A percentile compares a stretch with the other conserved stretches of the same genome.
Evolutionary conservation across 2,113 vertebrate species (phyloP).

Genomic region (Dendropsophus ebraccatus): DNA sequence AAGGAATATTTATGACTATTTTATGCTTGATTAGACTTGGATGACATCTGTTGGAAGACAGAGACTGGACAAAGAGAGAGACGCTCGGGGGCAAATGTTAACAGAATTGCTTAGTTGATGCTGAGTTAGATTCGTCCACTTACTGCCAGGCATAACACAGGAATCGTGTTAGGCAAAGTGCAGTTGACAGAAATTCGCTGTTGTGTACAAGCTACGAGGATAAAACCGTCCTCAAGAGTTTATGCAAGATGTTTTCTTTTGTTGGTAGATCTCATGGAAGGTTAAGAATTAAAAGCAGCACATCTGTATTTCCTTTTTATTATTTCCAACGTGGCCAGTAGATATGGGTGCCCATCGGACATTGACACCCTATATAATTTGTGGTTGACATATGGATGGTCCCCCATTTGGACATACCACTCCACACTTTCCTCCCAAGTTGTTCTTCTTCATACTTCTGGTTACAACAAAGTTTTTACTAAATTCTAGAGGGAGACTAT

Average conservation of each 20-base stretch:
- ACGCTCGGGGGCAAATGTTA: conserved; percentile 88
- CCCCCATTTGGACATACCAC: no score
- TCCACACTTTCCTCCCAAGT: no score
- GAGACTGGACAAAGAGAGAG: conserved; percentile 90
- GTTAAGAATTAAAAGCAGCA: background rate
- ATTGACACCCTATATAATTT: background rate
- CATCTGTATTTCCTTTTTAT: background rate
- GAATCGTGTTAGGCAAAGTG: conserved; percentile 75
- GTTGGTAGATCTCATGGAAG: background rate
- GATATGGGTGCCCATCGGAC: background rate
- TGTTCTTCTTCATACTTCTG: no score
- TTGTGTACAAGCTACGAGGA: conserved; percentile 66
- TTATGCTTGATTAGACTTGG: conserved; percentile 99
- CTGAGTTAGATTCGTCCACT: conserved; percentile 77
- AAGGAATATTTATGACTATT: conserved; percentile 99
- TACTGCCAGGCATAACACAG: conserved; percentile 79
- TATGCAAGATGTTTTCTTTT: conserved; percentile 8
- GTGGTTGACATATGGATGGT: no score
- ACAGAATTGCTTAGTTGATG: conserved; percentile 87
- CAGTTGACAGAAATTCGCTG: conserved; percentile 72
- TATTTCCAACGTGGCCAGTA: background rate
- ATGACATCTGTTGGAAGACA: conserved; percentile 92
- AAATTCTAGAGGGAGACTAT: no score
- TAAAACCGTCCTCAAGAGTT: conserved; percentile 62
- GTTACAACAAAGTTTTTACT: no score